Evolutionary conservation across 2,113 vertebrate species (phyloP).

Genomic region (Ceyx margarethae): DNA sequence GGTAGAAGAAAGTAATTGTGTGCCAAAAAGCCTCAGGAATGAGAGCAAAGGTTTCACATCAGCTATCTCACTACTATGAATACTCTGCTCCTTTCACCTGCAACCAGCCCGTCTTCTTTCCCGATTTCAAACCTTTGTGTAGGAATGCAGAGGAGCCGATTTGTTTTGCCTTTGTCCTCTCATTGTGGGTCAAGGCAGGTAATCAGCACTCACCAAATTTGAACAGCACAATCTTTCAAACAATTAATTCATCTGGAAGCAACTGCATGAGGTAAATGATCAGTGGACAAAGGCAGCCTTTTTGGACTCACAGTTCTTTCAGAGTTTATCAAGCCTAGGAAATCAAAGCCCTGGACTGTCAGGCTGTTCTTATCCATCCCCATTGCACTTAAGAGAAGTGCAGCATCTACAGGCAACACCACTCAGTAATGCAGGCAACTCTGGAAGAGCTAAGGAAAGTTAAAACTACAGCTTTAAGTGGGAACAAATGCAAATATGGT

Average conservation of each 20-base stretch:
- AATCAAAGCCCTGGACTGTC: not conserved
- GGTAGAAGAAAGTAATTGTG: not conserved
- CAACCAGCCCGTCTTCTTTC: not conserved
- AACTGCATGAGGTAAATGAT: not conserved
- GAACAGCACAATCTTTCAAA: not conserved
- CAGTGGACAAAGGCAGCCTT: not conserved
- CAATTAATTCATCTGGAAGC: not conserved
- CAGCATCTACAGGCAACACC: not conserved
- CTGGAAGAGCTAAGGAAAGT: not conserved
- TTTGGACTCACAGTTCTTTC: not conserved
- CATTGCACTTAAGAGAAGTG: not conserved
- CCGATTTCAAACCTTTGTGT: not conserved
- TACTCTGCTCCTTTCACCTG: not conserved
- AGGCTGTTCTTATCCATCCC: not conserved
- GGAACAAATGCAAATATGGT: not conserved
- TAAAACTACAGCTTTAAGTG: not conserved
- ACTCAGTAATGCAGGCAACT: not conserved
- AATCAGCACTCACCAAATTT: not conserved
- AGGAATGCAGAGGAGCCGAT: not conserved
- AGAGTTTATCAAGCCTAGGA: not conserved
- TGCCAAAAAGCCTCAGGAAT: not conserved
- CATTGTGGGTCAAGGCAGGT: not conserved
- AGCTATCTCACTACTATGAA: not conserved
- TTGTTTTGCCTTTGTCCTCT: not conserved
- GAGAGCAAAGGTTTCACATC: not conserved